A percentile compares a stretch with the other conserved stretches of the same genome.
phyloP scores from a whole-genome alignment of 2,888 invertebrate genomes.

The Archaeoteleia sp. region DNA sequence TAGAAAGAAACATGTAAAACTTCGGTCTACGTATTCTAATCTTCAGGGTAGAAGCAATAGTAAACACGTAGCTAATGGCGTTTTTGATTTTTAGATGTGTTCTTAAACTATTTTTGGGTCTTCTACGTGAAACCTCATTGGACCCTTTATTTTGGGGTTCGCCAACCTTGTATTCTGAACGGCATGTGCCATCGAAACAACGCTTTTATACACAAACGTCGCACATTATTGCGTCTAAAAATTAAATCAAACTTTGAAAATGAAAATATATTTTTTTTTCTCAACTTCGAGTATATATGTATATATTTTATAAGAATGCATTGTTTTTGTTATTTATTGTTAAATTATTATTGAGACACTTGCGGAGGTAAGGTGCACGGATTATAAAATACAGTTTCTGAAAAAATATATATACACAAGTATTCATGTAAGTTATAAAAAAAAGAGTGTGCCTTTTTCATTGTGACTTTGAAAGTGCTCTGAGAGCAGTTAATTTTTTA shows the following conservation, averaged over 20 bases:
- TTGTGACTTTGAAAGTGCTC: background rate
- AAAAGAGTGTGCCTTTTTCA: conserved; percentile 9
- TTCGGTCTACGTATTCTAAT: too few relatives aligned
- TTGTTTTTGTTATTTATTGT: conserved; percentile 18
- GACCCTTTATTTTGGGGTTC: too few relatives aligned
- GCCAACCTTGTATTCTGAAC: background rate
- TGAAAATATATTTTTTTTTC: background rate
- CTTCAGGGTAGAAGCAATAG: too few relatives aligned
- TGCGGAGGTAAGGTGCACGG: background rate
- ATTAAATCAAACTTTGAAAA: background rate
- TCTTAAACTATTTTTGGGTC: too few relatives aligned
- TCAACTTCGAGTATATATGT: background rate
- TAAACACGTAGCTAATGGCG: too few relatives aligned
- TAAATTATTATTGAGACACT: conserved; percentile 6
- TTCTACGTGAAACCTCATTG: too few relatives aligned
- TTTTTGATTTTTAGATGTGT: too few relatives aligned
- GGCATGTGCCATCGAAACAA: conserved; percentile 1
- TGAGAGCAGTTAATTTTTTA: conserved; percentile 16
- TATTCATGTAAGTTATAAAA: conserved; percentile 25
- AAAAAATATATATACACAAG: conserved; percentile 14
- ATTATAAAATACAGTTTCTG: background rate
- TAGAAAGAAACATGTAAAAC: too few relatives aligned
- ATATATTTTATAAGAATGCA: conserved; percentile 1
- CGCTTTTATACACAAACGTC: too few relatives aligned
- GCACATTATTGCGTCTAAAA: too few relatives aligned